phyloP scores from a whole-genome alignment of 2,888 invertebrate genomes.

The Scelioninae gen. 1 region DNA sequence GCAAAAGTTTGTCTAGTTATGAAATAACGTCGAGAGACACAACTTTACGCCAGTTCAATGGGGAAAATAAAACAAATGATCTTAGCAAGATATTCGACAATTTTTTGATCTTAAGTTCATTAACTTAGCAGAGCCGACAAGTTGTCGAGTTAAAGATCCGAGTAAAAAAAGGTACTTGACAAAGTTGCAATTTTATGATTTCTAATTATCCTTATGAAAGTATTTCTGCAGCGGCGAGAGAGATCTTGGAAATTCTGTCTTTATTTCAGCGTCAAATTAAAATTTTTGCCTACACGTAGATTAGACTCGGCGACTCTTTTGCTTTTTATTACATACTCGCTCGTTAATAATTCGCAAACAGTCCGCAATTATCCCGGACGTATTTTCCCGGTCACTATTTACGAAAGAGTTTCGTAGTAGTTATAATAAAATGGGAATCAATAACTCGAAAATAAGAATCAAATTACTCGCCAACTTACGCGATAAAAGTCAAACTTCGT shows the following conservation, averaged over 20 bases:
- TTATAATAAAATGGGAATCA: constrained; percentile 40
- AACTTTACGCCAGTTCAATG: constrained; percentile 46
- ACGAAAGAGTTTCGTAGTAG: constrained; percentile 3
- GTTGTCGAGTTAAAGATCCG: constrained; percentile 28
- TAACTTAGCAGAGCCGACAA: constrained; percentile 20
- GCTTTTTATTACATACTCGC: neutral
- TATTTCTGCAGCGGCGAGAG: neutral
- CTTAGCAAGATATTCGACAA: constrained; percentile 24
- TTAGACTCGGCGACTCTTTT: too few species aligned
- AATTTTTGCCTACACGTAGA: neutral
- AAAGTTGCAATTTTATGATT: constrained; percentile 26
- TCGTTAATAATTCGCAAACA: constrained; percentile 14
- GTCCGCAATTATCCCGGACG: constrained; percentile 9
- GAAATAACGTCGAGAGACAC: constrained; percentile 43
- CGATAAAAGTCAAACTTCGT: constrained; percentile 50
- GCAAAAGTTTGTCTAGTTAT: constrained; percentile 57
- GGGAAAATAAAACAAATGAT: constrained; percentile 49
- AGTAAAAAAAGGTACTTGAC: constrained; percentile 20
- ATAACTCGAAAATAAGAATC: constrained; percentile 42
- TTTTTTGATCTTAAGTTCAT: constrained; percentile 37
- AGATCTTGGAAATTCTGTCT: constrained; percentile 17
- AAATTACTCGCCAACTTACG: constrained; percentile 41
- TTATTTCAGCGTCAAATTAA: constrained; percentile 9
- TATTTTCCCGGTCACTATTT: constrained; percentile 36
- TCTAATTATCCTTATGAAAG: constrained; percentile 13